These are phyloP conservation scores for Pangasius djambal DNA, from an alignment of 2,797 vertebrate species.

Conservation along the genomic window DNA sequence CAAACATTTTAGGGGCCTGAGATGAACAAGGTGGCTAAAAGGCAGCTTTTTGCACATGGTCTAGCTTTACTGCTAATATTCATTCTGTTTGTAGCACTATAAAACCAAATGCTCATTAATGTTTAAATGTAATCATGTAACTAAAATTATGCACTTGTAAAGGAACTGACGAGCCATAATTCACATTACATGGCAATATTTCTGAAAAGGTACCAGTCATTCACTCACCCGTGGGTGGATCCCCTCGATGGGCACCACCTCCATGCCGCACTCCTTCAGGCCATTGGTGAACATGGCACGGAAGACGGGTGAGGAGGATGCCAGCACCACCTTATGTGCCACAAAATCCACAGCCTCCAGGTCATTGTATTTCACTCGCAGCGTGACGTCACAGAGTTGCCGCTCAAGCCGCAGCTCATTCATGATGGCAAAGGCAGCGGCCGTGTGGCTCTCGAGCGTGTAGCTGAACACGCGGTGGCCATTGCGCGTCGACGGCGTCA, in stretches of 20 bases:
- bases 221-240: constrained; percentile 83
- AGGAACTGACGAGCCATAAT: neutral
- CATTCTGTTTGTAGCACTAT: neutral
- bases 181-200: neutral
- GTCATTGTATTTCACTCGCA: constrained; percentile 85
- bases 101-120: neutral
- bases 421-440: constrained; percentile 90
- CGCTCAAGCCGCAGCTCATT: constrained; percentile 87
- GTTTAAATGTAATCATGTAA: neutral
- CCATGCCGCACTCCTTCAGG: constrained; percentile 89
- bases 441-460: constrained; percentile 90
- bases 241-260: constrained; percentile 91
- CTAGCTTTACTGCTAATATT: neutral
- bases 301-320: constrained; percentile 91
- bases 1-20: neutral
- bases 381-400: constrained; percentile 91
- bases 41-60: neutral
- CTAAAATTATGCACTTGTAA: neutral
- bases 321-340: constrained; percentile 92
- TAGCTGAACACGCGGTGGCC: constrained; percentile 91
- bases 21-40: neutral
- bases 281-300: constrained; percentile 94
- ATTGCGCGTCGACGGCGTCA: constrained; percentile 87
- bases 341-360: constrained; percentile 85
- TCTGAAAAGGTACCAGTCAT: neutral